Evolutionary conservation across 2,113 vertebrate genomes (phyloP).

Genomic region (Ailuropoda melanoleuca): DNA sequence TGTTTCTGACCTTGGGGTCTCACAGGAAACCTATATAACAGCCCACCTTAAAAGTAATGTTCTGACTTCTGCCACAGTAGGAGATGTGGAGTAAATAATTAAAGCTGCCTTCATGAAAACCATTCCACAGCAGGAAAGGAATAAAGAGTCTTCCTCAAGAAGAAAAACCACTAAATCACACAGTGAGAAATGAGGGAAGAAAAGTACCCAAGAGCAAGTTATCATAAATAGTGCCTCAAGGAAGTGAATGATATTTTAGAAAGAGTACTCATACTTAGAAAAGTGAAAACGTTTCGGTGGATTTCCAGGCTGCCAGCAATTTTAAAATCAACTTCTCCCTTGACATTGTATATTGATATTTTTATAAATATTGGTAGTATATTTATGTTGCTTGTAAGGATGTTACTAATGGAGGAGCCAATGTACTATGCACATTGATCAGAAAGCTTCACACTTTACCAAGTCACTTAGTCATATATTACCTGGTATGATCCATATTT

Average conservation of each 20-base stretch:
- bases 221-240: slow-evolving; percentile 14
- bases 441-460: not conserved
- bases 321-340: slow-evolving; percentile 36
- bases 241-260: not conserved
- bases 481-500: not conserved
- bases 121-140: slow-evolving; percentile 59
- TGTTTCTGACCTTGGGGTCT: slow-evolving; percentile 25
- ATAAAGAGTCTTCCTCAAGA: slow-evolving; percentile 57
- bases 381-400: not conserved
- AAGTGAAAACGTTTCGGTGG: not conserved
- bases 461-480: not conserved
- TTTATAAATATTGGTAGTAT: not conserved
- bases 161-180: slow-evolving; percentile 61
- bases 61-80: slow-evolving; percentile 50
- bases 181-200: slow-evolving; percentile 45
- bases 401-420: not conserved
- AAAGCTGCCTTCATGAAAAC: slow-evolving; percentile 62
- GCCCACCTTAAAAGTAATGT: slow-evolving; percentile 3
- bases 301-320: slow-evolving; percentile 17
- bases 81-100: slow-evolving; percentile 75
- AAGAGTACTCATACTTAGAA: not conserved
- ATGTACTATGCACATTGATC: not conserved
- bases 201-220: not conserved
- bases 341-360: not conserved
- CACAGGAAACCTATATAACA: not conserved